phyloP scores from a whole-genome alignment of 2,888 invertebrate genomes.

The Calephelis perditalis region DNA sequence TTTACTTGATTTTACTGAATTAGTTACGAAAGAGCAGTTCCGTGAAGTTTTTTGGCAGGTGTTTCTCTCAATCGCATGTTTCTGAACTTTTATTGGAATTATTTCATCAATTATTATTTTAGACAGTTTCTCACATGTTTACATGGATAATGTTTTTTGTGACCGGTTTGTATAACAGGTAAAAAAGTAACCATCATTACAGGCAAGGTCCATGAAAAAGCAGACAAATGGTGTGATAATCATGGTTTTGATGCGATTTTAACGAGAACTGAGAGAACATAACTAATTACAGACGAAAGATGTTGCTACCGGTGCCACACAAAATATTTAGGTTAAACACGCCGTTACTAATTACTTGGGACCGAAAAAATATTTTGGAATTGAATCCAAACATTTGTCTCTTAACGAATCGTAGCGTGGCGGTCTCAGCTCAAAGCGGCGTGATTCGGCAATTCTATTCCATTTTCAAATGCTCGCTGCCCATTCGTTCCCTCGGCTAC shows the following conservation, averaged over 20 bases:
- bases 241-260: conserved; percentile 13
- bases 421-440: conserved; percentile 68
- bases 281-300: conserved; percentile 59
- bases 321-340: conserved; percentile 55
- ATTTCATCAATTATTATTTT: too few species aligned
- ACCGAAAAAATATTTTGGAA: conserved; percentile 60
- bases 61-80: too few species aligned
- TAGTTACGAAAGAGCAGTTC: too few species aligned
- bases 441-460: conserved; percentile 72
- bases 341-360: conserved; percentile 64
- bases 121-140: too few species aligned
- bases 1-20: too few species aligned
- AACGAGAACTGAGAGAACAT: conserved; percentile 34
- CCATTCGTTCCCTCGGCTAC: conserved; percentile 74
- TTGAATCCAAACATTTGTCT: conserved; percentile 78
- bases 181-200: too few species aligned
- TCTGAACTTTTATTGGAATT: too few species aligned
- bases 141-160: too few species aligned
- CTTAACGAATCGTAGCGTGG: conserved; percentile 75
- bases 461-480: conserved; percentile 71
- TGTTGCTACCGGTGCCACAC: conserved; percentile 56
- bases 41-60: too few species aligned
- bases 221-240: neutral
- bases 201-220: too few species aligned
- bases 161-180: too few species aligned